These are phyloP conservation scores for Papilio gigon DNA, from an alignment of 2,888 invertebrate species.

Conservation along the genomic window DNA sequence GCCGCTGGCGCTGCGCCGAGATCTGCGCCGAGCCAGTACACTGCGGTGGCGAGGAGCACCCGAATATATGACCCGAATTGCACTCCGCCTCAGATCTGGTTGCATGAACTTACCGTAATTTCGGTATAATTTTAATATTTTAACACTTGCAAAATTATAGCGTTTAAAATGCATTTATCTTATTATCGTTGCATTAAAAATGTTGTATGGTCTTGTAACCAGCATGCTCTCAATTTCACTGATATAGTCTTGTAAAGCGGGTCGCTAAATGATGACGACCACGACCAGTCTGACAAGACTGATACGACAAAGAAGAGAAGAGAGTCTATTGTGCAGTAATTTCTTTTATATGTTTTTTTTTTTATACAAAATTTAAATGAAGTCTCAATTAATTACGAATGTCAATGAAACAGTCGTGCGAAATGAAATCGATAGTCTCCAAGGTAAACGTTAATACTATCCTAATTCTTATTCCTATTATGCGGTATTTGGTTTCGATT, in stretches of 20 bases:
- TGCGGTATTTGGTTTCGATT: conserved; percentile 60
- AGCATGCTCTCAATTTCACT: not conserved
- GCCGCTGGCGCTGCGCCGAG: conserved; percentile 64
- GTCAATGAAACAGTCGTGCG: not conserved
- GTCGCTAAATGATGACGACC: too few relatives aligned
- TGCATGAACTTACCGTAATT: conserved; percentile 21
- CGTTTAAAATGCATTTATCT: conserved; percentile 20
- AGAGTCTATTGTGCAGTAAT: too few relatives aligned
- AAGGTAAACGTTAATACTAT: not conserved
- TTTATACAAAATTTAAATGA: too few relatives aligned
- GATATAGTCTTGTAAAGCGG: not conserved
- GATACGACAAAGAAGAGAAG: too few relatives aligned
- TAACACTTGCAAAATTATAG: conserved; percentile 33
- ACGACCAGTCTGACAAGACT: too few relatives aligned
- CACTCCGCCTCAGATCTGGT: not conserved
- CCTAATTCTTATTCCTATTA: conserved; percentile 30
- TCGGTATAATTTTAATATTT: conserved; percentile 29
- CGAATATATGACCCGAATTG: conserved; percentile 38
- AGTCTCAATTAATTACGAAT: too few relatives aligned
- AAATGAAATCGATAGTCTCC: not conserved
- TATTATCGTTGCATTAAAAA: conserved; percentile 30
- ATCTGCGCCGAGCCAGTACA: conserved; percentile 45
- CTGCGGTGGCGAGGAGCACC: conserved; percentile 33
- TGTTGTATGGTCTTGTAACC: conserved; percentile 19
- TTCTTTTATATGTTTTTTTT: too few relatives aligned